These are phyloP conservation scores for Peribatodes rhomboidaria DNA, from an alignment of 2,888 invertebrate genomes.

Conservation along the genomic window DNA sequence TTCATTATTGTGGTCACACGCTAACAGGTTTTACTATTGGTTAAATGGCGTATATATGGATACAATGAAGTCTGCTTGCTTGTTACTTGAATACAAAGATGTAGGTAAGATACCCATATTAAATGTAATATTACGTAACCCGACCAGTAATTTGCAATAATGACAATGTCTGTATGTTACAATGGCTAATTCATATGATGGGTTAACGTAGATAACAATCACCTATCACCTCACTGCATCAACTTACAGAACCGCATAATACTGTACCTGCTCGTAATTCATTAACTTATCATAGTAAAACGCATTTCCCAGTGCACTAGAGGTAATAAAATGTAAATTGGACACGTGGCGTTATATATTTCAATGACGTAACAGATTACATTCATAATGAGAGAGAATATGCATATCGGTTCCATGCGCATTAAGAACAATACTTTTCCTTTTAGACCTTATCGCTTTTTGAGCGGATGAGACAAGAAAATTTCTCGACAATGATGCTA, in stretches of 20 bases:
- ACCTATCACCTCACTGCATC: background rate
- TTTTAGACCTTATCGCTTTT: constrained; percentile 1
- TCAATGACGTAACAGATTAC: constrained; percentile 8
- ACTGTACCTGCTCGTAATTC: background rate
- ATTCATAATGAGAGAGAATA: constrained; percentile 6
- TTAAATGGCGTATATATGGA: background rate
- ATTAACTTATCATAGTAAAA: constrained; percentile 7
- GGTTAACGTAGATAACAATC: background rate
- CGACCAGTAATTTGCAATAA: too few species aligned
- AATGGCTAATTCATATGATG: background rate
- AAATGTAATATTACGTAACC: too few species aligned
- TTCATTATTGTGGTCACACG: background rate
- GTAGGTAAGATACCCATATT: background rate
- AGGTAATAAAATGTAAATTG: constrained; percentile 26
- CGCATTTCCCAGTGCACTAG: constrained; percentile 12
- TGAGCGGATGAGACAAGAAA: background rate
- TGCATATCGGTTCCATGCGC: background rate
- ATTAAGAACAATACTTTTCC: background rate
- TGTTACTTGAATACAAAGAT: background rate
- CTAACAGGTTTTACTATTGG: background rate
- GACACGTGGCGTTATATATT: constrained; percentile 29
- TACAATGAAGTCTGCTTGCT: background rate
- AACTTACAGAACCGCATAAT: constrained; percentile 12
- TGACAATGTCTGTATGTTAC: too few species aligned
- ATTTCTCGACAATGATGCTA: background rate